Evolutionary conservation across 2,113 vertebrate genomes (phyloP).

Genomic region (Noturus placidus): DNA sequence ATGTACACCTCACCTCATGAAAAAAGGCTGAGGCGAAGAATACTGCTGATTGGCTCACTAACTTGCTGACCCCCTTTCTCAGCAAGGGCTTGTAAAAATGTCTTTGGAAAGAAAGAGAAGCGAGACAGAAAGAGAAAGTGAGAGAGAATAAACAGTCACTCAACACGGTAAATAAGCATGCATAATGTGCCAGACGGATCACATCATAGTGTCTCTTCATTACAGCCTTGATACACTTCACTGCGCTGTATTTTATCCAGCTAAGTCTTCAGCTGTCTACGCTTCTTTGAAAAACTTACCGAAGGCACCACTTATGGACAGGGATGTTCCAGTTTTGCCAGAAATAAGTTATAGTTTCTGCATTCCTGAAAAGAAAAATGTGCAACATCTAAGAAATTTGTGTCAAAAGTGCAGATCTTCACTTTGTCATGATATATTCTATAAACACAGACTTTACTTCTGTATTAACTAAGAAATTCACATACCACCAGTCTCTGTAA

Average conservation of each 20-base stretch:
- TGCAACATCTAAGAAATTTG: slow-evolving; percentile 3
- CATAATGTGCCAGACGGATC: slow-evolving; percentile 39
- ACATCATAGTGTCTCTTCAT: slow-evolving; percentile 52
- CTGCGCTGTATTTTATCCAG: slow-evolving; percentile 48
- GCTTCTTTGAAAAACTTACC: slow-evolving; percentile 70
- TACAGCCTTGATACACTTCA: slow-evolving; percentile 42
- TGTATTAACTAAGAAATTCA: slow-evolving; percentile 20
- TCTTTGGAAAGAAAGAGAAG: slow-evolving; percentile 61
- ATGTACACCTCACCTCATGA: slow-evolving; percentile 80
- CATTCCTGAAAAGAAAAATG: slow-evolving; percentile 76
- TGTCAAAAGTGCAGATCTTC: not conserved
- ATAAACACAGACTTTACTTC: not conserved
- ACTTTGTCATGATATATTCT: too few relatives aligned
- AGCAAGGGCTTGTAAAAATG: slow-evolving; percentile 91
- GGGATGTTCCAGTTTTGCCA: slow-evolving; percentile 98
- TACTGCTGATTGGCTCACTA: slow-evolving; percentile 77
- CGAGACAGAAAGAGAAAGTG: slow-evolving; percentile 27
- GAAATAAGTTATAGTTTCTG: slow-evolving; percentile 86
- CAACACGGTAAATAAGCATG: slow-evolving; percentile 51
- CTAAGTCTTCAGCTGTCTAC: slow-evolving; percentile 43
- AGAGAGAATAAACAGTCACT: slow-evolving; percentile 26
- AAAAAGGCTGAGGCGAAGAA: slow-evolving; percentile 89
- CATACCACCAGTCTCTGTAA: slow-evolving; percentile 94
- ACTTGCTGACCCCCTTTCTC: slow-evolving; percentile 75
- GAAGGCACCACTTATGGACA: slow-evolving; percentile 90